Evolutionary conservation across 2,797 vertebrate species (phyloP).

Genomic region (Phalanger gymnotis): DNA sequence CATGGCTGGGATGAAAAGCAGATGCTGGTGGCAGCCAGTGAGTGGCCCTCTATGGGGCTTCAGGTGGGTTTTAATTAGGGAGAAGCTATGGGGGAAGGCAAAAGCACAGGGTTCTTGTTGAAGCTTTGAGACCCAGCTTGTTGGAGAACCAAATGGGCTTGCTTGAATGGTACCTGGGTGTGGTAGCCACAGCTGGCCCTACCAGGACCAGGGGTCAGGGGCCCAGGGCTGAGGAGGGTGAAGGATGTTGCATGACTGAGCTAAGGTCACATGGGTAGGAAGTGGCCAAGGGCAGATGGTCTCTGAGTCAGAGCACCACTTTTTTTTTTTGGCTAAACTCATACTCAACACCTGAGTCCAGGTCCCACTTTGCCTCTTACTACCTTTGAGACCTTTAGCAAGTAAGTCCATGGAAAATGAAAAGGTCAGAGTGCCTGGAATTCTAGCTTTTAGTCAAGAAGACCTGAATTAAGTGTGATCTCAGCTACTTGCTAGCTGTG

Average conservation of each 20-base stretch:
- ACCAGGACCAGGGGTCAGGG: too few relatives aligned
- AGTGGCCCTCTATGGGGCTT: constrained; percentile 41
- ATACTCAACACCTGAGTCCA: too few relatives aligned
- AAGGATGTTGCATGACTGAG: background rate
- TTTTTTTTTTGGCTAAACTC: too few relatives aligned
- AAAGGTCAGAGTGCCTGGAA: background rate
- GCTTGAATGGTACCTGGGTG: too few relatives aligned
- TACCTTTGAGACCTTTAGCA: background rate
- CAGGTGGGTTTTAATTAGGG: constrained; percentile 71
- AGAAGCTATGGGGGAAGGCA: constrained; percentile 62
- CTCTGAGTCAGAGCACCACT: too few relatives aligned
- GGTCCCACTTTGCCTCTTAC: background rate
- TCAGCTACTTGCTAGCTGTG: background rate
- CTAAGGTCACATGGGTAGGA: background rate
- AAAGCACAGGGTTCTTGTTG: constrained; percentile 47
- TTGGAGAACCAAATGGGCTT: too few relatives aligned
- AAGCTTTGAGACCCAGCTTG: too few relatives aligned
- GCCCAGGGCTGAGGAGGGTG: too few relatives aligned
- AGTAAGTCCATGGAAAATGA: too few relatives aligned
- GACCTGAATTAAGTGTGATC: background rate
- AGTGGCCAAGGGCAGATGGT: background rate
- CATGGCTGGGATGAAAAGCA: constrained; percentile 54
- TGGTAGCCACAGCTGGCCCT: background rate
- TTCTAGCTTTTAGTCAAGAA: background rate
- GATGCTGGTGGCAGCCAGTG: constrained; percentile 3